Evolutionary conservation across 2,888 invertebrate species (phyloP), one percentile per base, ranked within the genome.

Genomic region (Calliphora vomitoria): DNA sequence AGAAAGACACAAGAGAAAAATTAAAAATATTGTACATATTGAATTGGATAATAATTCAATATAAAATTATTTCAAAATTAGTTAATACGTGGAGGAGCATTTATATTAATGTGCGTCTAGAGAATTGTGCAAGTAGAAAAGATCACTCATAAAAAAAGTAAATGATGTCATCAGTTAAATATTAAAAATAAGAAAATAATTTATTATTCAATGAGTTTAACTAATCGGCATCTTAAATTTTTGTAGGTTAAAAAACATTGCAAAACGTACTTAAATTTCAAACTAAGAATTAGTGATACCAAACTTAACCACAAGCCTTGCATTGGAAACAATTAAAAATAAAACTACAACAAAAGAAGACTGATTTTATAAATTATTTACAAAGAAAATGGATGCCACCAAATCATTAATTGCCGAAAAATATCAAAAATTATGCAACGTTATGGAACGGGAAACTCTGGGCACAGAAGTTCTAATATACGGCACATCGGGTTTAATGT

Each of bases 401-500:
- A 90, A 88, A 85, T 88, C 71, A 53, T 88, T 83, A 25, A 66
- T 91, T 38, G 72, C 84, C 85, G 90, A 91, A 68, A 92, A 92
- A 82, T 93, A 90, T 85, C 85, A 90, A 11, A 89, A 88, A 87
- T 92, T 92, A 91, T 93, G 92, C 91, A 92, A 92, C 85, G 90
- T 90, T 66, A 86, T 92, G 92, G 93, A 92, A 76, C 89, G 89
- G 18, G 92, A 92, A 79, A 92, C 92, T 8, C 44, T 92, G 25
- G 92, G 92, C 64, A 91, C 90, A 41, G 91, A 92, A 13, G 53
- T 91, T 74, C 89, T 89, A 53, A 91, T 93, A 58, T 92, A 92
- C 60, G 92, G 93, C 41, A 91, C 92, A 8, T 91, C 92, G 0
- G 90, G 91, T 0, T 20, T 92, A 66, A 91, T 93, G 92, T 89